These are phyloP conservation scores for Oenanthe oenanthe DNA, from an alignment of 2,113 vertebrate genomes.

Conservation along the genomic window DNA sequence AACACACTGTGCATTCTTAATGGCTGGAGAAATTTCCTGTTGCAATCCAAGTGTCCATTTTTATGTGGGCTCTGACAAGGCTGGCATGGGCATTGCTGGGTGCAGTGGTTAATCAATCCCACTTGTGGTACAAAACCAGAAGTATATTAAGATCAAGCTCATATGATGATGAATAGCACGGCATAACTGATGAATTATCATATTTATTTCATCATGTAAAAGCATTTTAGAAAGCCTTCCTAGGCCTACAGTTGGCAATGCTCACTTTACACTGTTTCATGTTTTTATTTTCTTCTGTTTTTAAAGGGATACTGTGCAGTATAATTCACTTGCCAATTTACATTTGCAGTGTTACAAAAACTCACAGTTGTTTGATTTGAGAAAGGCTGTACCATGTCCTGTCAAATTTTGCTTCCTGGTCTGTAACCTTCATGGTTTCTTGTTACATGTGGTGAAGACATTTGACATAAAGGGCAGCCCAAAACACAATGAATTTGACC, in stretches of 20 bases:
- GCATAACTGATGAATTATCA: background rate
- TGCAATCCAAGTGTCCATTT: background rate
- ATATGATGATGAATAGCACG: background rate
- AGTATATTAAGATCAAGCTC: background rate
- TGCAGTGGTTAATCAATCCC: background rate
- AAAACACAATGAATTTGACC: background rate
- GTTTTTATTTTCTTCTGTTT: background rate
- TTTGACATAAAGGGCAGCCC: background rate
- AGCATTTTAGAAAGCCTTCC: background rate
- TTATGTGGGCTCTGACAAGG: background rate
- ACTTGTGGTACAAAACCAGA: background rate
- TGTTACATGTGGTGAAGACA: fast-evolving
- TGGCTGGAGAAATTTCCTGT: background rate
- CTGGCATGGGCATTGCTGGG: background rate
- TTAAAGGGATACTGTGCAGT: background rate
- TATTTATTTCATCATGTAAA: background rate
- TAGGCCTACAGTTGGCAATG: background rate
- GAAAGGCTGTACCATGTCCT: background rate
- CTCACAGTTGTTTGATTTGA: background rate
- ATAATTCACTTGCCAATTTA: background rate
- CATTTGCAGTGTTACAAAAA: background rate
- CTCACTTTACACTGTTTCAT: background rate
- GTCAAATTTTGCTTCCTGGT: background rate
- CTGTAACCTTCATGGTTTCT: background rate
- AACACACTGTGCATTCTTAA: background rate